Evolutionary conservation across 2,113 vertebrate species (phyloP).

Genomic region (Nansenia antarctica): DNA sequence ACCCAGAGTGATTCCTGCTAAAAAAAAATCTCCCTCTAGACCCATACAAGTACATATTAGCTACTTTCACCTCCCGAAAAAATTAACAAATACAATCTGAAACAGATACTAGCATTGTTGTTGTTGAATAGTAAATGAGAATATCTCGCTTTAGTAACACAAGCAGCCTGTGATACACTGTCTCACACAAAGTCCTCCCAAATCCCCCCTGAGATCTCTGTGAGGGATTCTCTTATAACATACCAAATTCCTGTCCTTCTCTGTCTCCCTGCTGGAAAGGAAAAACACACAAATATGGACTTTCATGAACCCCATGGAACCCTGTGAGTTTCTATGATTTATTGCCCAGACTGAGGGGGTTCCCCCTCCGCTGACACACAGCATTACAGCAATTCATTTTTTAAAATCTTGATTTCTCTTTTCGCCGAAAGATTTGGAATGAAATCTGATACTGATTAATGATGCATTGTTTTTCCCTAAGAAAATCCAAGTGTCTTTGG

Average conservation of each 20-base stretch:
- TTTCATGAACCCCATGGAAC: slow-evolving; percentile 34
- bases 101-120: no score
- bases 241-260: slow-evolving; percentile 61
- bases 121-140: no score
- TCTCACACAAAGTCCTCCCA: slow-evolving; percentile 51
- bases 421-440: not conserved
- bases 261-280: slow-evolving; percentile 36
- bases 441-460: not conserved
- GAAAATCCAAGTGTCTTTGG: not conserved
- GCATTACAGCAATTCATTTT: not conserved
- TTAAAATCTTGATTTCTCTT: not conserved
- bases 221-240: slow-evolving; percentile 81
- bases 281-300: slow-evolving; percentile 41
- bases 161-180: slow-evolving; percentile 27
- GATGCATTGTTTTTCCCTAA: not conserved
- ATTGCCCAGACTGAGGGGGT: no score
- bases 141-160: slow-evolving; percentile 12
- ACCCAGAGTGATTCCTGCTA: slow-evolving; percentile 79
- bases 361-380: no score
- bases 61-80: no score
- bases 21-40: no score
- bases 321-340: slow-evolving; percentile 48
- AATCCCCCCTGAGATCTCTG: slow-evolving; percentile 76
- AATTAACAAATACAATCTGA: no score
- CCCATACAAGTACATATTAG: no score